phyloP scores from a whole-genome alignment of 53 echinoderm and acorn worm genomes.

The Crossaster papposus region DNA sequence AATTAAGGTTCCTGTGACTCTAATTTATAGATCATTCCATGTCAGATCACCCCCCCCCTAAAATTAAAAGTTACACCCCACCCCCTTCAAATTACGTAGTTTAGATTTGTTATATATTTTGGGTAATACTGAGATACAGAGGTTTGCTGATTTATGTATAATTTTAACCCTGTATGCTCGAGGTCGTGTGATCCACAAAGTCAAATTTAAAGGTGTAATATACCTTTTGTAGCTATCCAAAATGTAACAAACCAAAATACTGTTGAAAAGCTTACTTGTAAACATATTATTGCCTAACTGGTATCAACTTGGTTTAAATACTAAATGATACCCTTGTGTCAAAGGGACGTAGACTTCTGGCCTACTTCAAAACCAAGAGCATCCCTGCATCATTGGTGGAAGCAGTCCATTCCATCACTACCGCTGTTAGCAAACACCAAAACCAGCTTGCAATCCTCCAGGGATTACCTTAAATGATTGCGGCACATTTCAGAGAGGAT shows the following conservation, averaged over 20 bases:
- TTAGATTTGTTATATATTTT: too few species aligned
- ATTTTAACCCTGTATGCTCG: too few species aligned
- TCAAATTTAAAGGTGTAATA: conserved; percentile 64
- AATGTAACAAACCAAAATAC: too few species aligned
- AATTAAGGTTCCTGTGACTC: too few species aligned
- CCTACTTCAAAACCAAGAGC: neutral
- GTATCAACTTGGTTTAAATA: neutral
- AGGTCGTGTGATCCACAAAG: too few species aligned
- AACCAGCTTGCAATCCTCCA: neutral
- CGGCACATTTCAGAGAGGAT: conserved; percentile 23
- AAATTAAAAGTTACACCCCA: too few species aligned
- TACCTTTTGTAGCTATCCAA: neutral
- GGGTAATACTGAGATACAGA: too few species aligned
- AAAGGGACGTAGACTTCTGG: neutral
- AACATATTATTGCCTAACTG: neutral
- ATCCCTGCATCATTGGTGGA: neutral
- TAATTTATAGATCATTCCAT: too few species aligned
- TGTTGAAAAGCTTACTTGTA: too few species aligned
- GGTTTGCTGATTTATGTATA: too few species aligned
- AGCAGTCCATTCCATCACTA: neutral
- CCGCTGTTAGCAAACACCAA: neutral
- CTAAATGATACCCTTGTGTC: neutral
- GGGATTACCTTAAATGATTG: neutral
- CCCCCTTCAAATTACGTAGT: too few species aligned
- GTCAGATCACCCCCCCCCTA: too few species aligned